phyloP scores from a whole-genome alignment of 1,140 invertebrate species.

The Drosophila aff. region DNA sequence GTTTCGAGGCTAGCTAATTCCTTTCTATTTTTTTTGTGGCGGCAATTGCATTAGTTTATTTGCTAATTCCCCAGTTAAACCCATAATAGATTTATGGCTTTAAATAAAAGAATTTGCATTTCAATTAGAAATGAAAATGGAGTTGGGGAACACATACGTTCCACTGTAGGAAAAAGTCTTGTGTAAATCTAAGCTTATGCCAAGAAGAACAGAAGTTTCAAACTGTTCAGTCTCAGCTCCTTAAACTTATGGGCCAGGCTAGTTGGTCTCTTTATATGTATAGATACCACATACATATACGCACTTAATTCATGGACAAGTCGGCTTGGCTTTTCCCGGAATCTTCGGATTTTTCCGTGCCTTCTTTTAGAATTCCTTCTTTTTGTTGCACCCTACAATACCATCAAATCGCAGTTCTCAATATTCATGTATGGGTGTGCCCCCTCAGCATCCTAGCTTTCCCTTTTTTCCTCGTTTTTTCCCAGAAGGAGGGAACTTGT shows the following conservation, averaged over 20 bases:
- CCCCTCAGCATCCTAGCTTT: neutral
- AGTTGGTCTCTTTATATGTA: neutral
- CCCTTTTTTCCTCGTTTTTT: neutral
- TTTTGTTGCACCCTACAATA: slow-evolving; percentile 22
- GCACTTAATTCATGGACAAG: slow-evolving; percentile 20
- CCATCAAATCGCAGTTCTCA: slow-evolving; percentile 55
- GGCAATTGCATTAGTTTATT: slow-evolving; percentile 19
- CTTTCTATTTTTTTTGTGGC: neutral
- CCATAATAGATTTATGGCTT: neutral
- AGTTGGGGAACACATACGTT: neutral
- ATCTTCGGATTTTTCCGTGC: neutral
- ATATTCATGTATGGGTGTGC: slow-evolving; percentile 23
- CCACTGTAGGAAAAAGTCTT: neutral
- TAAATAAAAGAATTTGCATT: neutral
- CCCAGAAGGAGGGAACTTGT: neutral
- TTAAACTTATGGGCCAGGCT: neutral
- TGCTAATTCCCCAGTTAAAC: neutral
- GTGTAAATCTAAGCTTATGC: neutral
- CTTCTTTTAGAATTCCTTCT: neutral
- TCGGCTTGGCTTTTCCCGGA: slow-evolving; percentile 6
- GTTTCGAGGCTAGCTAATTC: neutral
- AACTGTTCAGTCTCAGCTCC: neutral
- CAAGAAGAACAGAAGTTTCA: neutral
- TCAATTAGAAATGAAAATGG: neutral
- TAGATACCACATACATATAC: neutral